A percentile compares a stretch with the other conserved stretches of the same genome.
These are phyloP conservation scores for Perdita meconis DNA, from an alignment of 2,888 invertebrate genomes.

Conservation along the genomic window DNA sequence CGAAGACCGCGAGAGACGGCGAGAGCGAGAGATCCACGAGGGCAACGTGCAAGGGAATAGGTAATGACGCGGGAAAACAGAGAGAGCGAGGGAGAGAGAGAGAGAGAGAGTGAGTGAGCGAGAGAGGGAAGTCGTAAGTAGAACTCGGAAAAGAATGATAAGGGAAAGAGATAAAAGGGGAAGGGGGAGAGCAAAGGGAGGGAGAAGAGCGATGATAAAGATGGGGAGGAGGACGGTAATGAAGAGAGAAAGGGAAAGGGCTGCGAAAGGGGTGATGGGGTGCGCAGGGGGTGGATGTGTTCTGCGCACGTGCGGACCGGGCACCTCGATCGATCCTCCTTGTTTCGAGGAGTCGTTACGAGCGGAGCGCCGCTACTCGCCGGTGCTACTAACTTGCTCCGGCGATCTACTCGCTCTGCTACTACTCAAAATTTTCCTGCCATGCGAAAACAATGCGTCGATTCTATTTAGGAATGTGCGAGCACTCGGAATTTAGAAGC, in stretches of 20 bases:
- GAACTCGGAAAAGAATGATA: slow-evolving; percentile 17
- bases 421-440: slow-evolving; percentile 55
- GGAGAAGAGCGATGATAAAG: slow-evolving; percentile 21
- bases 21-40: background rate
- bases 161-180: background rate
- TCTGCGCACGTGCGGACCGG: slow-evolving; percentile 77
- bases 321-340: slow-evolving; percentile 79
- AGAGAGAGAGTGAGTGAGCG: background rate
- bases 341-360: slow-evolving; percentile 69
- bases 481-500: no score
- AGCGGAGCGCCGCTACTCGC: slow-evolving; percentile 67
- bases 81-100: background rate
- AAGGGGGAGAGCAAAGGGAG: background rate
- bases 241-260: slow-evolving; percentile 23
- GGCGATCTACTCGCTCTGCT: no score
- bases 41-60: slow-evolving; percentile 39
- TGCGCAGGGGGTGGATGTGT: slow-evolving; percentile 28
- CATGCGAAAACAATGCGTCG: slow-evolving; percentile 42
- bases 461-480: no score
- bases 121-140: slow-evolving; percentile 23
- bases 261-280: slow-evolving; percentile 17
- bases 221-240: slow-evolving; percentile 22
- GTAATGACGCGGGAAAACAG: slow-evolving; percentile 30
- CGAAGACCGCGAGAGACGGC: background rate
- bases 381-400: no score